These are phyloP conservation scores for Rutpela maculata DNA, from an alignment of 2,888 invertebrate genomes.

Conservation along the genomic window DNA sequence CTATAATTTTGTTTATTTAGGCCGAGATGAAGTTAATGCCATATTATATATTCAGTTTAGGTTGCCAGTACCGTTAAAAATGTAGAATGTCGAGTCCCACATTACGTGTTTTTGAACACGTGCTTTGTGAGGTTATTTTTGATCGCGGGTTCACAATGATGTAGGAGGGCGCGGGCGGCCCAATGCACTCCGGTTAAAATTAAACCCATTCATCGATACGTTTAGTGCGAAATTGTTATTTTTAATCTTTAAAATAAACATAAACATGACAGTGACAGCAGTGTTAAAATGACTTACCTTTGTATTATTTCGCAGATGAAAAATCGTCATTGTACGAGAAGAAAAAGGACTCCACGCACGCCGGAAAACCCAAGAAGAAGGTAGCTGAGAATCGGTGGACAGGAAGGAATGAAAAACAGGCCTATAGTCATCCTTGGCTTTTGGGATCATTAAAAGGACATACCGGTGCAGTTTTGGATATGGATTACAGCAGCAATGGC, in stretches of 20 bases:
- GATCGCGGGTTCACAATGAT: neutral
- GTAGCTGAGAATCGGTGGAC: conserved; percentile 67
- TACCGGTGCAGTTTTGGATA: conserved; percentile 83
- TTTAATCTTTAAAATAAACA: conserved; percentile 34
- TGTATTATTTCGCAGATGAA: conserved; percentile 52
- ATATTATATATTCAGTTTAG: conserved; percentile 22
- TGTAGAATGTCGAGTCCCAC: conserved; percentile 8
- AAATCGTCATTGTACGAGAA: conserved; percentile 45
- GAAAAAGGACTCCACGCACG: conserved; percentile 52
- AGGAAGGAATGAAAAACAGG: conserved; percentile 75
- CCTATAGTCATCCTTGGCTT: conserved; percentile 86
- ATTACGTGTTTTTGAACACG: conserved; percentile 29
- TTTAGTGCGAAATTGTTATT: conserved; percentile 9
- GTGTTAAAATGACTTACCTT: conserved; percentile 39
- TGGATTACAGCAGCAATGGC: conserved; percentile 90
- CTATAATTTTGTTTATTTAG: neutral
- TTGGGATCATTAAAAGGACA: conserved; percentile 89
- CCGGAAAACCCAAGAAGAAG: conserved; percentile 73
- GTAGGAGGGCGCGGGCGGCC: neutral
- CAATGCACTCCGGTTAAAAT: conserved; percentile 1
- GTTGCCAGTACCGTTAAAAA: conserved; percentile 27
- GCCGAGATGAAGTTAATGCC: neutral
- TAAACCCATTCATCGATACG: neutral
- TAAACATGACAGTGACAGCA: conserved; percentile 31
- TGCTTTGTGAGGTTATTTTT: conserved; percentile 37